Base-by-base conservation (phyloP, 2,888 invertebrate species). In the Calameuta filiformis region DNA sequence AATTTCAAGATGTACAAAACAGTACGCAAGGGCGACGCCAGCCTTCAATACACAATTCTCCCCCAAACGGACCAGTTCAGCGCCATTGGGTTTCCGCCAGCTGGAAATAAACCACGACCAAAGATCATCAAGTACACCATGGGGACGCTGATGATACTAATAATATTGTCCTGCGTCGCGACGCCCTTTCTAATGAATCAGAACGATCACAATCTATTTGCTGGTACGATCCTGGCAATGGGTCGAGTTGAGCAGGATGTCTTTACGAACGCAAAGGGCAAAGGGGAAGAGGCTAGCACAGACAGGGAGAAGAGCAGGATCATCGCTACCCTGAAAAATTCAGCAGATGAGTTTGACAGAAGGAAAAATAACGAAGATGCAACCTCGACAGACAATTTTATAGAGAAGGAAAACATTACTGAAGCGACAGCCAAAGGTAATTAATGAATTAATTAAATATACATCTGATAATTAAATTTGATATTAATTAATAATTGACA, bases 11-110 rank as follows among this genome's bases (percentile, higher is more conserved):
- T 95, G 95, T 95, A 95, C 92, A 95, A 95, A 92, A 95, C 95
- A 85, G 95, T 95, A 90, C 92, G 95, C 82, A 95, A 95, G 90
- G 95, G 95, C 81, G 95, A 95, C 90, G 95, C 95, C 87, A 95
- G 95, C 89, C 93, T 95, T 86, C 95, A 95, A 89, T 95, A 95
- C 91, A 95, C 95, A 85, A 95, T 95, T 86, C 93, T 95, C 82
- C 95, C 95, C 79, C 95, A 95, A 90, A 95, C 95, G 79, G 95
- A 95, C 81, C 87, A 86, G 81, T 85, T 87, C 77, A 77, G 78
- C 35, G 77, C 73, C 71, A 82, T 82, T 76, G 83, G 83, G 23
- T 83, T 85, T 73, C 80, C 85, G 73, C 83, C 80, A 33, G 68
- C 81, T n/a, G 79, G 79, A 68, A 82, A 73, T 77, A 81, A 82